Base-by-base conservation (phyloP, 2,113 vertebrate genomes). In the Trichechus manatus region DNA sequence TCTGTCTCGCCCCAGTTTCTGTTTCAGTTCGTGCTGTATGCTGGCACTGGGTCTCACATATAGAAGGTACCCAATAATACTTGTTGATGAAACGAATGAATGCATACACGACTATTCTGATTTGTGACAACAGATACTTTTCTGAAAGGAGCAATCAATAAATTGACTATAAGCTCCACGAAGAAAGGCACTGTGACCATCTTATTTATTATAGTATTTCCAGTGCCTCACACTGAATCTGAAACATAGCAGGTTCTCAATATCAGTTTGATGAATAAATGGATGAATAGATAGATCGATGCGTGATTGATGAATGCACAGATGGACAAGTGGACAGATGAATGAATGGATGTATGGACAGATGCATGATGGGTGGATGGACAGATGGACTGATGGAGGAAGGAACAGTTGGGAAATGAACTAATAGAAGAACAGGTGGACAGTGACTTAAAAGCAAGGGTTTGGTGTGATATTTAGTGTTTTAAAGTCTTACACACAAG, bases 401-500 rank as follows among this genome's bases (percentile, higher is more conserved):
- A 50, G n/a, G 22, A 82, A 36, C 0, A 56, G 1, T 6, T 77
- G 22, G 50, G 64, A 94, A 59, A n/a, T 14, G 31, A 85, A 17
- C 3, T 81, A 82, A 31, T 3, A n/a, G 80, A 90, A 70, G 33
- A 44, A 47, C 6, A 79, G 11, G 50, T 53, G 61, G 39, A 31
- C n/a, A 31, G 1, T 15, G 72, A 89, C 80, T 84, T 92, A 77
- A 95, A 87, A 95, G 29, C 64, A 47, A 47, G 27, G 70, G 53
- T 77, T 39, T 84, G n/a, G 13, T 74, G 23, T 56, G 53, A 64
- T 39, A 83, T 33, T 59, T 10, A 39, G 42, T 79, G 33, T 84
- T 94, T 93, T 72, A 68, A 93, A 59, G n/a, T 80, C 68, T 85
- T n/a, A 89, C 2, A 44, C 33, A 61, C 36, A 93, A 86, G 31